phyloP scores from a whole-genome alignment of 2,113 vertebrate genomes.

The Myiozetetes cayanensis region DNA sequence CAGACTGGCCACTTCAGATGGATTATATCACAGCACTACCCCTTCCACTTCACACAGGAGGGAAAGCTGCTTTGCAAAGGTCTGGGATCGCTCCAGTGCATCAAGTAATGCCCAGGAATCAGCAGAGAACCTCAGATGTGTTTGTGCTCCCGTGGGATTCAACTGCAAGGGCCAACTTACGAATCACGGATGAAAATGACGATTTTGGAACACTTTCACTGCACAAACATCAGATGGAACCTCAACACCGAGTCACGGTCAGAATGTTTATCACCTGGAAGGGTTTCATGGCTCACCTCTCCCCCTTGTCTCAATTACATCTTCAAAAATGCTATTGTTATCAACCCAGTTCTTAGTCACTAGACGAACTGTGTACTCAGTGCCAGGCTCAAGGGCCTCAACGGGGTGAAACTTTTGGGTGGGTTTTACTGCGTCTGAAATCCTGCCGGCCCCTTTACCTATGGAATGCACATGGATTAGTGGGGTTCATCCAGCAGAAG shows the following conservation, averaged over 20 bases:
- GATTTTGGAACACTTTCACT: background rate
- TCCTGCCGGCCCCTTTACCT: conserved; percentile 87
- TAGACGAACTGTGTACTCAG: conserved; percentile 85
- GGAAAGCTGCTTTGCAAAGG: background rate
- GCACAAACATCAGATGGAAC: background rate
- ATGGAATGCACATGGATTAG: conserved; percentile 66
- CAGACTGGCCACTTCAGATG: background rate
- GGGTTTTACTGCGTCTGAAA: conserved; percentile 81
- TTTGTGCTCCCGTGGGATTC: background rate
- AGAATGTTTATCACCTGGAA: background rate
- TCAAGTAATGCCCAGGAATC: background rate
- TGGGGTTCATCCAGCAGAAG: background rate
- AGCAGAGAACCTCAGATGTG: background rate
- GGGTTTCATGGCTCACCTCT: conserved; percentile 83
- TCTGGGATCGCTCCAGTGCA: background rate
- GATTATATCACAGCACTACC: background rate
- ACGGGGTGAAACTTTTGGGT: conserved; percentile 85
- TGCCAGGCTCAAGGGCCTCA: conserved; percentile 84
- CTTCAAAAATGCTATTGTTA: conserved; percentile 94
- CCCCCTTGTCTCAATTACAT: conserved; percentile 86
- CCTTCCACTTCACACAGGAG: background rate
- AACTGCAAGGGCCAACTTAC: background rate
- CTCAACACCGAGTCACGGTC: background rate
- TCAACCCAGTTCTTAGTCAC: conserved; percentile 86
- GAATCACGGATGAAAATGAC: background rate